phyloP scores from a whole-genome alignment of 2,888 invertebrate species.

The Andrena bicolor region DNA sequence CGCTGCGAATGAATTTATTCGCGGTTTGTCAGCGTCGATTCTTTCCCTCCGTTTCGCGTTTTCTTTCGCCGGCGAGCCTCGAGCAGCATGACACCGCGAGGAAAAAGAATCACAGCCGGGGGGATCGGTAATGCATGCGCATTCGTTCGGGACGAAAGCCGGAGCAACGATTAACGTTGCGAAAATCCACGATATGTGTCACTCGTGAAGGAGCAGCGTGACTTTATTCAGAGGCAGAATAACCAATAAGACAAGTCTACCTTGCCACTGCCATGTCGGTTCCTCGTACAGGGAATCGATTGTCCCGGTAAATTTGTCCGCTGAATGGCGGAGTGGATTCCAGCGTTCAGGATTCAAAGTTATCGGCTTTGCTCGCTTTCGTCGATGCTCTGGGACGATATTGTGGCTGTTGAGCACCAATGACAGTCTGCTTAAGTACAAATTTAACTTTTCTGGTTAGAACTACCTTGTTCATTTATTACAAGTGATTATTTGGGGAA shows the following conservation, averaged over 20 bases:
- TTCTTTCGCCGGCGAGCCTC: conserved; percentile 14
- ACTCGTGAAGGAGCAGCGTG: conserved; percentile 47
- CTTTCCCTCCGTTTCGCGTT: conserved; percentile 28
- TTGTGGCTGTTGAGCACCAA: background rate
- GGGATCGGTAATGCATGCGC: conserved; percentile 54
- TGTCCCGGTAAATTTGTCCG: conserved; percentile 51
- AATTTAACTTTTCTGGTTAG: background rate
- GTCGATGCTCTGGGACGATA: background rate
- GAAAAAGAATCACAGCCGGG: conserved; percentile 26
- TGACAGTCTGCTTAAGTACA: background rate
- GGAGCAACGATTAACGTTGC: conserved; percentile 67
- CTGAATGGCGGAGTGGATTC: conserved; percentile 5
- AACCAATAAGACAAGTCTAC: conserved; percentile 49
- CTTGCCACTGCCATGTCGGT: conserved; percentile 36
- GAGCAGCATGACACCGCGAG: conserved; percentile 1
- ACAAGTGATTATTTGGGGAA: too few species aligned
- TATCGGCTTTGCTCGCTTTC: background rate
- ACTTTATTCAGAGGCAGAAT: conserved; percentile 51
- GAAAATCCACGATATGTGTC: conserved; percentile 61
- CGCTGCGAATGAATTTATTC: conserved; percentile 55
- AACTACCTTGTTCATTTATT: background rate
- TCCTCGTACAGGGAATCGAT: conserved; percentile 20
- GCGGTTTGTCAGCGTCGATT: conserved; percentile 50
- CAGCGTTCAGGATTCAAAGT: conserved; percentile 11
- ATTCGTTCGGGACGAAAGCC: conserved; percentile 41